Evolutionary conservation across 2,888 invertebrate species (phyloP).

Genomic region (Drosophila multiciliata): DNA sequence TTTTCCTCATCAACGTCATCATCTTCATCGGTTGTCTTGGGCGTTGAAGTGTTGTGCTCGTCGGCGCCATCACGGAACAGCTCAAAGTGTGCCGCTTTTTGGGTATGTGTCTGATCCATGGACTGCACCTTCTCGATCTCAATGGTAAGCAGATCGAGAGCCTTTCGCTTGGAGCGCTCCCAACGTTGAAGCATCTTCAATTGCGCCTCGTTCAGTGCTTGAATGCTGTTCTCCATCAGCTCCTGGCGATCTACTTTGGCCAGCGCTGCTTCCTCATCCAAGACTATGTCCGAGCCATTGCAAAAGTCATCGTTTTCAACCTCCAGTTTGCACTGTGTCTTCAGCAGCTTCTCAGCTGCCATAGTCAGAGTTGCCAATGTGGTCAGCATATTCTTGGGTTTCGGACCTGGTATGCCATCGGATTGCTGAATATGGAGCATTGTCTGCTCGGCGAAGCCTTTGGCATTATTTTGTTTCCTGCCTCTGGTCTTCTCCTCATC

Average conservation of each 20-base stretch:
- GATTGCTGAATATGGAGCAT: slow-evolving; percentile 57
- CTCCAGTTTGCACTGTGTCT: slow-evolving; percentile 18
- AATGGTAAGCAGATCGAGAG: slow-evolving; percentile 52
- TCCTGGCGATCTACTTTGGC: slow-evolving; percentile 25
- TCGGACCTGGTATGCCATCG: slow-evolving; percentile 15
- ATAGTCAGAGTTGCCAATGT: slow-evolving; percentile 53
- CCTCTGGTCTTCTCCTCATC: slow-evolving; percentile 30
- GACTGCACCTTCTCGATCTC: slow-evolving; percentile 66
- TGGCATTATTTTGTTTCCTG: slow-evolving; percentile 23
- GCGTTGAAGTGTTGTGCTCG: slow-evolving; percentile 59
- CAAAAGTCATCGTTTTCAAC: neutral
- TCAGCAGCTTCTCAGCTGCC: slow-evolving; percentile 62
- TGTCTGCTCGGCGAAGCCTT: slow-evolving; percentile 60
- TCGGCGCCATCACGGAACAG: slow-evolving; percentile 49
- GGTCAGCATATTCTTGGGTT: slow-evolving; percentile 31
- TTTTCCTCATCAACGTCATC: slow-evolving; percentile 31
- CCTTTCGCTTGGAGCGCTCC: slow-evolving; percentile 66
- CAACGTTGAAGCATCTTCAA: slow-evolving; percentile 54
- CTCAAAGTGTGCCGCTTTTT: slow-evolving; percentile 30
- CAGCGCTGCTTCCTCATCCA: slow-evolving; percentile 39
- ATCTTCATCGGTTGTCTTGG: slow-evolving; percentile 55
- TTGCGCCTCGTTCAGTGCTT: slow-evolving; percentile 52
- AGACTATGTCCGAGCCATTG: neutral
- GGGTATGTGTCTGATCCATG: slow-evolving; percentile 44
- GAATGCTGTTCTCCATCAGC: slow-evolving; percentile 46